Evolutionary conservation across 2,797 vertebrate genomes (phyloP).

Genomic region (Chromobotia macracanthus): DNA sequence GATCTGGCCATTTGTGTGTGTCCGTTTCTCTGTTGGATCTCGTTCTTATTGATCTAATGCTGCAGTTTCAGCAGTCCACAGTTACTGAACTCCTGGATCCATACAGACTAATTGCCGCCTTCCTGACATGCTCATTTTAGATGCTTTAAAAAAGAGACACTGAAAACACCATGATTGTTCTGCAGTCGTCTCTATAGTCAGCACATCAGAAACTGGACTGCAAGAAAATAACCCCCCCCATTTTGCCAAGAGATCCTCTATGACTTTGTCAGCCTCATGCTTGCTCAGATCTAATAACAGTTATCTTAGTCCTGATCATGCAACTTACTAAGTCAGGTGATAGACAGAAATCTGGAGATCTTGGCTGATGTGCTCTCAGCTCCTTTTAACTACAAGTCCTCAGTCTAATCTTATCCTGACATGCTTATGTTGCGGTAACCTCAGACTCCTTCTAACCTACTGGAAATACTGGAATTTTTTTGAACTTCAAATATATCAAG

Average conservation of each 20-base stretch:
- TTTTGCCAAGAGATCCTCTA: neutral
- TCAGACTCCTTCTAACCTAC: no score
- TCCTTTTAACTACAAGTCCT: no score
- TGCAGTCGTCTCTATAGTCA: conserved; percentile 10
- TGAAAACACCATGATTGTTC: conserved; percentile 21
- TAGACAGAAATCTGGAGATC: no score
- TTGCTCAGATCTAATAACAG: no score
- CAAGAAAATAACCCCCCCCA: conserved; percentile 6
- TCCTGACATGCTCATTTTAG: conserved; percentile 27
- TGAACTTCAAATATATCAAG: no score
- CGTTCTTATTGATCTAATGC: conserved; percentile 24
- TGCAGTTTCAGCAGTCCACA: conserved; percentile 38
- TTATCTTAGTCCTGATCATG: no score
- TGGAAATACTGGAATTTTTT: neutral
- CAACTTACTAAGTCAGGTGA: no score
- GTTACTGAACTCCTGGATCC: conserved; percentile 21
- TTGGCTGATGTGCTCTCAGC: no score
- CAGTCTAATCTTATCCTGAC: no score
- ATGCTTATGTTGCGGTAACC: no score
- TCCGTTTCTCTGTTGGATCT: neutral
- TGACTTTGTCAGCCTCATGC: neutral
- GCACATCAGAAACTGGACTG: conserved; percentile 43
- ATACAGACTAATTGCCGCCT: conserved; percentile 42
- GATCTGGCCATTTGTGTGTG: neutral
- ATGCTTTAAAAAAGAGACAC: conserved; percentile 22